Base-by-base conservation (phyloP, 1,140 invertebrate genomes). In the Lepidurus packardi region DNA sequence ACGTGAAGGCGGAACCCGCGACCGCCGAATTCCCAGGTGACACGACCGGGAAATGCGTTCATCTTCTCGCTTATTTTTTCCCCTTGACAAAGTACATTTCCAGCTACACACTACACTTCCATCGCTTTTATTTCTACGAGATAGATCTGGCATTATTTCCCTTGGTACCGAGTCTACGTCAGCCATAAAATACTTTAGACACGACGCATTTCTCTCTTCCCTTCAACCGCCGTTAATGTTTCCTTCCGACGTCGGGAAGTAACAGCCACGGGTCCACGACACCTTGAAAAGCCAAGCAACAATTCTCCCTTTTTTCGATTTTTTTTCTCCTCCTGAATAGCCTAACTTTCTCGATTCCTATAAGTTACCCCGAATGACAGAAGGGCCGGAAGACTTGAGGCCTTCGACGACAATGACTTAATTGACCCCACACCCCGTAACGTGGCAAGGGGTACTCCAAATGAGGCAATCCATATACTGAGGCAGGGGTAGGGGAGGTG, bases 141-240 rank as follows among this genome's bases (percentile, higher is more conserved):
- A 65, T 65, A 65, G 53, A 65, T 65, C 53, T 65, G 53, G 53
- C 53, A 65, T n/a, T 65, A 65, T 65, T 65, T 65, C 53, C 53
- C 53, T 65, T 65, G 53, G 21, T 65, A 65, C 53, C 21, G 8
- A 65, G 13, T 21, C n/a, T n/a, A 6, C 53, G 53, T 65, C 53
- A n/a, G 53, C 53, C 53, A 65, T 65, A 65, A 65, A 65, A 65
- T 65, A 65, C 53, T 65, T 65, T 9, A 65, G 53, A 65, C 53
- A 65, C 53, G 53, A 65, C 53, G 21, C 53, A 65, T 65, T 65
- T 65, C 53, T 65, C 53, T 65, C 53, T 65, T 65, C 21, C 53
- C 53, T 65, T 65, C 53, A 65, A 65, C 53, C 53, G 53, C 53
- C 21, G 21, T 65, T 65, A 65, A 65, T 65, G 53, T 65, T 65